Percentiles rank a stretch among this genome's conserved stretches.
phyloP scores from a whole-genome alignment of 2,113 vertebrate species.

The Ammospiza caudacuta region DNA sequence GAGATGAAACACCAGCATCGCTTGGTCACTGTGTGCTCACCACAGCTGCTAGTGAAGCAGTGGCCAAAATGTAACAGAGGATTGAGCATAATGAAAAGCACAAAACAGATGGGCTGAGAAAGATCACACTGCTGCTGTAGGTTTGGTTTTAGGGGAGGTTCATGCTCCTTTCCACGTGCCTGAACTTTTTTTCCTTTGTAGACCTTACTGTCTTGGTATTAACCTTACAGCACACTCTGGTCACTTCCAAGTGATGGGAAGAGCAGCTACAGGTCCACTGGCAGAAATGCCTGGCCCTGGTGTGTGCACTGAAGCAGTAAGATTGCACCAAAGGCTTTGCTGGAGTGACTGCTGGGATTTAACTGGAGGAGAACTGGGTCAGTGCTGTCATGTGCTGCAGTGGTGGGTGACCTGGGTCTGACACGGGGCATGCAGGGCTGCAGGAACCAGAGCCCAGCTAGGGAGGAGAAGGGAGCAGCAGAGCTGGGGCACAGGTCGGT shows the following conservation, averaged over 20 bases:
- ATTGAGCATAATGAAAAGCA: not conserved
- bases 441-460: not conserved
- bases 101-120: not conserved
- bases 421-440: accelerated
- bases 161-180: not conserved
- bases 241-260: not conserved
- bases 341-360: not conserved
- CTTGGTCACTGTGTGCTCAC: not conserved
- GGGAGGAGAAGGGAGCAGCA: not conserved
- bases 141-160: not conserved
- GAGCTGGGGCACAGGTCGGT: not conserved
- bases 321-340: not conserved
- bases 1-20: not conserved
- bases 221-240: not conserved
- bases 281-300: not conserved
- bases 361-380: not conserved
- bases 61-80: not conserved
- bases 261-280: not conserved
- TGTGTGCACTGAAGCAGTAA: not conserved
- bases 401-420: not conserved
- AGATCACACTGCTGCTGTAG: not conserved
- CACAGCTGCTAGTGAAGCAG: accelerated
- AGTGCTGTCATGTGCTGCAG: not conserved
- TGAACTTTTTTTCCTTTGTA: not conserved
- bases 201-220: not conserved